A percentile compares a stretch with the other conserved stretches of the same genome.
Conservation (phyloP, 2,797 vertebrate species). For the Darevskia mixta region DNA sequence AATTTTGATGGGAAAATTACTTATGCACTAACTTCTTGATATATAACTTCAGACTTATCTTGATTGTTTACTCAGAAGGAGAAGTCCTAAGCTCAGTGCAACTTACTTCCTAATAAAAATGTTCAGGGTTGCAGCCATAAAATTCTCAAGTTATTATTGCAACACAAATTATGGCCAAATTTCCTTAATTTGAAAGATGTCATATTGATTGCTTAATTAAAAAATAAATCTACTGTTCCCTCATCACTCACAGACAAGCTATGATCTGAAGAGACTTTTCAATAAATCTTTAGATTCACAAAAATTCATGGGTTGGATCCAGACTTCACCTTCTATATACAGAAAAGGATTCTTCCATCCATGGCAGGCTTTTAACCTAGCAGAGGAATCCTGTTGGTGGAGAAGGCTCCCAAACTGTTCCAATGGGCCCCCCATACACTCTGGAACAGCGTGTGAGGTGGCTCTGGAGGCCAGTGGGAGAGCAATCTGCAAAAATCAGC, state of each 20-base stretch:
- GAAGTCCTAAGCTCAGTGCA: neutral
- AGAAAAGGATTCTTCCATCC: too few relatives aligned
- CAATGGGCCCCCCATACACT: too few relatives aligned
- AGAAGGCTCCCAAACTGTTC: too few relatives aligned
- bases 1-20: neutral
- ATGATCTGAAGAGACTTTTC: neutral
- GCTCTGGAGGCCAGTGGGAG: too few relatives aligned
- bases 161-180: neutral
- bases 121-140: neutral
- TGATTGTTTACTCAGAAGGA: neutral
- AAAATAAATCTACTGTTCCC: too few relatives aligned
- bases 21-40: neutral
- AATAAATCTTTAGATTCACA: neutral
- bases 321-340: too few relatives aligned
- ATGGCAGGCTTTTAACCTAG: too few relatives aligned
- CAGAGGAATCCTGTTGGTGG: too few relatives aligned
- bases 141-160: neutral
- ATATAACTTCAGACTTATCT: neutral
- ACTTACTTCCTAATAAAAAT: neutral
- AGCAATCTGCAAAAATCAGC: too few relatives aligned
- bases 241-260: neutral
- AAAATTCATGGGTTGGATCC: too few relatives aligned
- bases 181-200: neutral
- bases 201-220: neutral
- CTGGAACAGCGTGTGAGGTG: too few relatives aligned